Evolutionary conservation across 2,888 invertebrate genomes (phyloP).

Genomic region (Macaria liturata): DNA sequence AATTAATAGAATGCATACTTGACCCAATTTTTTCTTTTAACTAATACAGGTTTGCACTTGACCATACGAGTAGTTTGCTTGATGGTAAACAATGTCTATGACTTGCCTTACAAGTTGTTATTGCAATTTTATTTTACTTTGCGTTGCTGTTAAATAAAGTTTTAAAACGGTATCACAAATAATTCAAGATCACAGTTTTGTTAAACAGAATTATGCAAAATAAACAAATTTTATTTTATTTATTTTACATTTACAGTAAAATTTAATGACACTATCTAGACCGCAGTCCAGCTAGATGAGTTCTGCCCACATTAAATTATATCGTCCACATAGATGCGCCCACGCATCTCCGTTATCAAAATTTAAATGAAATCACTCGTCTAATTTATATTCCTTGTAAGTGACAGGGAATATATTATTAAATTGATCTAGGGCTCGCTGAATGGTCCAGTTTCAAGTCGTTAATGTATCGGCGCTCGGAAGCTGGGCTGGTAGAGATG

Average conservation of each 20-base stretch:
- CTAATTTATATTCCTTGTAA: conserved; percentile 30
- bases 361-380: conserved; percentile 29
- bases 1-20: no score
- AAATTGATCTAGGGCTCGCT: conserved; percentile 21
- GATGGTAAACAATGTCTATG: no score
- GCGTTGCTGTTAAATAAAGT: no score
- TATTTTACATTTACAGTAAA: not conserved
- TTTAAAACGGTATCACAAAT: no score
- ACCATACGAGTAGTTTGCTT: no score
- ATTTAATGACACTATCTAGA: conserved; percentile 4
- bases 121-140: no score
- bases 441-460: conserved; percentile 23
- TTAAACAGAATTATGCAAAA: not conserved
- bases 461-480: conserved; percentile 16
- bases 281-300: conserved; percentile 7
- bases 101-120: no score
- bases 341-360: conserved; percentile 27
- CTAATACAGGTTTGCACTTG: no score
- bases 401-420: conserved; percentile 28
- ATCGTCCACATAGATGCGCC: conserved; percentile 14
- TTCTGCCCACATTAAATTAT: conserved; percentile 24
- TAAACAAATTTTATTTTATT: not conserved
- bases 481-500: conserved; percentile 15
- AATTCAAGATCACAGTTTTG: not conserved
- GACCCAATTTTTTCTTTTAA: no score